Conservation (phyloP, 2,113 vertebrate species). For the Proteles cristata region DNA sequence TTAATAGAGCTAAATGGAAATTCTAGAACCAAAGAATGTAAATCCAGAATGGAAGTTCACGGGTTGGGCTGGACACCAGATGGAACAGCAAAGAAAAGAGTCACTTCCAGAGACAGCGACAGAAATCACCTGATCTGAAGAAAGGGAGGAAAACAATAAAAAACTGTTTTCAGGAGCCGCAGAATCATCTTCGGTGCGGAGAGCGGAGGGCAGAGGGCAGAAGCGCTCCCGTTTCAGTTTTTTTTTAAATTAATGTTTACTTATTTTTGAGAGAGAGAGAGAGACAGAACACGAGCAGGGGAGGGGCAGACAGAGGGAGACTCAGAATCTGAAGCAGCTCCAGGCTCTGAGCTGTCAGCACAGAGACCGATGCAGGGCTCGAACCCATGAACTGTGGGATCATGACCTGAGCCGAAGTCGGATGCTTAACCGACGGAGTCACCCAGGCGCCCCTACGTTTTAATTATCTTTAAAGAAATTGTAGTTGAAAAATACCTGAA, state of each 20-base stretch:
- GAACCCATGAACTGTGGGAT: too few species aligned
- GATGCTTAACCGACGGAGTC: too few species aligned
- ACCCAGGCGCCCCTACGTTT: too few species aligned
- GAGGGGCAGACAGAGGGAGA: too few species aligned
- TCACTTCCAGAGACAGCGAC: accelerated
- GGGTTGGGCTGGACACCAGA: neutral
- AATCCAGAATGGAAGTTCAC: neutral
- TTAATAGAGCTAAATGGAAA: neutral
- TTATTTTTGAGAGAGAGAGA: too few species aligned
- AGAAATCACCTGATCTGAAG: neutral
- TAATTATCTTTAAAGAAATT: neutral
- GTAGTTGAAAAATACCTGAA: neutral
- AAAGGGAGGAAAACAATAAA: accelerated
- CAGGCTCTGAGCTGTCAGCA: too few species aligned
- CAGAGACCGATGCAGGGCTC: too few species aligned
- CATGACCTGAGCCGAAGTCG: too few species aligned
- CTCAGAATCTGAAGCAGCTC: too few species aligned
- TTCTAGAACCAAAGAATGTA: neutral
- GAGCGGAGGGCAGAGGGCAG: accelerated
- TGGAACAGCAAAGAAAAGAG: neutral
- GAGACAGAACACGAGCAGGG: too few species aligned
- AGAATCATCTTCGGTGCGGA: accelerated
- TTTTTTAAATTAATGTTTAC: too few species aligned
- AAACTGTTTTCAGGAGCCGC: accelerated
- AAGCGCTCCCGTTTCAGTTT: neutral